Conservation (phyloP, 2,113 vertebrate species). For the Ciconia maguari region DNA sequence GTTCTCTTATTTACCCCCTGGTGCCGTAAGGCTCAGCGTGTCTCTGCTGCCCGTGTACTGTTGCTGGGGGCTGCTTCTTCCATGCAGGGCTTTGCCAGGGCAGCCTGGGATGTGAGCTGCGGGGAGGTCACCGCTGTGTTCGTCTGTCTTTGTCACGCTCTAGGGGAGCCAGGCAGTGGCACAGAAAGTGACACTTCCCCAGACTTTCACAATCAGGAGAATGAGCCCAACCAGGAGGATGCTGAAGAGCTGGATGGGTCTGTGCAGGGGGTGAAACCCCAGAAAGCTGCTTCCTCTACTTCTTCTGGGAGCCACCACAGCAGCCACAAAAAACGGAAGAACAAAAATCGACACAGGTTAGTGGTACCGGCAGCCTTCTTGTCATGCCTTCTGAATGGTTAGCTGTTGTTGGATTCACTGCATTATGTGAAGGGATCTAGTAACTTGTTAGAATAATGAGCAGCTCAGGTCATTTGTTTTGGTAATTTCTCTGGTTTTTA, state of each 20-base stretch:
- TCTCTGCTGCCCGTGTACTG: neutral
- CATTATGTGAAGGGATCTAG: neutral
- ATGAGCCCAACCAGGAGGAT: slow-evolving; percentile 94
- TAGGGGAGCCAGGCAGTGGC: slow-evolving; percentile 95
- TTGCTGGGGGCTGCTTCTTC: neutral
- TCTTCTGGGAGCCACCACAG: slow-evolving; percentile 93
- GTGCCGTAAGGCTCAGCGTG: neutral
- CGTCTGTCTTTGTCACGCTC: neutral
- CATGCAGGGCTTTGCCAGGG: neutral
- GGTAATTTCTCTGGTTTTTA: neutral
- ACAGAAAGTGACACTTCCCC: slow-evolving; percentile 96
- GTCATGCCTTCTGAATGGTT: neutral
- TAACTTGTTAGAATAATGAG: neutral
- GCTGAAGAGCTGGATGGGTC: slow-evolving; percentile 91
- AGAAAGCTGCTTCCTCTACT: slow-evolving; percentile 92
- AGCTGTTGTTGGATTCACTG: neutral
- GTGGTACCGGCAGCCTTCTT: slow-evolving; percentile 28
- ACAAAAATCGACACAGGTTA: slow-evolving; percentile 99
- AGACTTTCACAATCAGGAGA: slow-evolving; percentile 98
- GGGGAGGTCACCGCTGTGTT: neutral
- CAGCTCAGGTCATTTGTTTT: neutral
- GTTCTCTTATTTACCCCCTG: neutral
- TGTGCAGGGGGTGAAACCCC: slow-evolving; percentile 92
- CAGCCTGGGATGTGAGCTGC: neutral
- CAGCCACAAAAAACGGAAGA: slow-evolving; percentile 98